Base-by-base conservation (phyloP, 2,113 vertebrate genomes). In the Oreamnos americanus region DNA sequence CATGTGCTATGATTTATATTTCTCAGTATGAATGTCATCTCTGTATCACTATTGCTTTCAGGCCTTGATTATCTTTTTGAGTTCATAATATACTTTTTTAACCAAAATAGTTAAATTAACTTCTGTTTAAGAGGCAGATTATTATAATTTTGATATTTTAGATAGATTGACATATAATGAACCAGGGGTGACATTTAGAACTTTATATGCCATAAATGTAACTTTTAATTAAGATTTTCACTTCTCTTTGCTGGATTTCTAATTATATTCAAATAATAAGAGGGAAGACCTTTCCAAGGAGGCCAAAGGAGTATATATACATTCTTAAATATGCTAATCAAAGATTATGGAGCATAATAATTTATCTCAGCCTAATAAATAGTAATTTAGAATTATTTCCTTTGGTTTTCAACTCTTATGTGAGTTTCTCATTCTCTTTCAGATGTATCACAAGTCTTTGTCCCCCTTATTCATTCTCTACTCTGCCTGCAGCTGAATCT, bases 211-310 rank as follows among this genome's bases (percentile, higher is more conserved):
- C 13, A 94, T 93, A n/a, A 81, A 87, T 81, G 12, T 64, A 93
- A 89, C 45, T 94, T 97, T 93, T 96, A 97, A 96, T 94, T 96
- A 96, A 95, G 26, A 1, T 87, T 92, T 92, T 94, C 33, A 85
- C 14, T 85, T 92, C 33, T 79, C 25, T 33, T 71, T 82, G 33
- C 33, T 86, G 16, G 43, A 47, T 81, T 97, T 88, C n/a, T 95
- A 91, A 93, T 97, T 85, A 93, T 79, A 64, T 87, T 96, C 85
- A 94, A 84, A 78, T 84, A 90, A 89, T 49, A 94, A 96, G 60
- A 78, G 47, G 26, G 8, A 97, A 83, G 45, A 89, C 8, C 58
- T 97, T 91, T 91, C 55, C 49, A 45, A 91, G 36, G 67, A 95
- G 58, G n/a, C 3, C 88, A 95, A 64, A 94, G 36, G 25, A 87